Conservation (phyloP, 2,113 vertebrate species). For the Piaya cayana region DNA sequence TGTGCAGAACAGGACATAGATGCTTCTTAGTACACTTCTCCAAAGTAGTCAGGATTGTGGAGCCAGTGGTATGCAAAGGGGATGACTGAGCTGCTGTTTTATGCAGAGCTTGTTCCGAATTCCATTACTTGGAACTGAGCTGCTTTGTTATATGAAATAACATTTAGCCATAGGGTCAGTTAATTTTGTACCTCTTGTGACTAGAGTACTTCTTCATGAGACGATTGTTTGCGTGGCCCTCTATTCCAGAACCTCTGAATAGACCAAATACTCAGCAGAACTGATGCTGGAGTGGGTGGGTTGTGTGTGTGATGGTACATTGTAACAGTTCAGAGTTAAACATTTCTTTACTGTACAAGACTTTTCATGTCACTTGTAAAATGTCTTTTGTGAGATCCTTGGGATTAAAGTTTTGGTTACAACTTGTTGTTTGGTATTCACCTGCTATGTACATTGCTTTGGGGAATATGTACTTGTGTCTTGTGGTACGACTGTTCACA, state of each 20-base stretch:
- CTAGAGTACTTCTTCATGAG: not conserved
- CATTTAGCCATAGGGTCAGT: not conserved
- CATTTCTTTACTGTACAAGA: constrained; percentile 80
- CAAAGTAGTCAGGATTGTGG: fast-evolving
- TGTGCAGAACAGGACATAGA: not conserved
- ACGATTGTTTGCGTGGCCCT: not conserved
- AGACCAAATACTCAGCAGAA: constrained; percentile 64
- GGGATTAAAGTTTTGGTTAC: constrained; percentile 89
- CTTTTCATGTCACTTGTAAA: constrained; percentile 83
- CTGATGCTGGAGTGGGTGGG: constrained; percentile 43
- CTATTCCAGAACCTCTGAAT: constrained; percentile 40
- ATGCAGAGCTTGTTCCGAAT: constrained; percentile 22
- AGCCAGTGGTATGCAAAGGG: not conserved
- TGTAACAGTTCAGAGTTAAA: constrained; percentile 68
- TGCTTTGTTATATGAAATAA: not conserved
- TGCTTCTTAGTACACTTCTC: not conserved
- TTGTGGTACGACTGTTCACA: not conserved
- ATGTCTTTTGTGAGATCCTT: constrained; percentile 83
- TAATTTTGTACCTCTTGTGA: constrained; percentile 29
- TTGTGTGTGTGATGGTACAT: constrained; percentile 75
- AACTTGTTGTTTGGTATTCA: constrained; percentile 72
- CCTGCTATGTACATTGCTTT: not conserved
- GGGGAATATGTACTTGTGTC: not conserved
- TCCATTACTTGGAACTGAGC: not conserved
- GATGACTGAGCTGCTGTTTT: not conserved